Evolutionary conservation across 2,113 vertebrate species (phyloP).

Genomic region (Climacteris rufus): DNA sequence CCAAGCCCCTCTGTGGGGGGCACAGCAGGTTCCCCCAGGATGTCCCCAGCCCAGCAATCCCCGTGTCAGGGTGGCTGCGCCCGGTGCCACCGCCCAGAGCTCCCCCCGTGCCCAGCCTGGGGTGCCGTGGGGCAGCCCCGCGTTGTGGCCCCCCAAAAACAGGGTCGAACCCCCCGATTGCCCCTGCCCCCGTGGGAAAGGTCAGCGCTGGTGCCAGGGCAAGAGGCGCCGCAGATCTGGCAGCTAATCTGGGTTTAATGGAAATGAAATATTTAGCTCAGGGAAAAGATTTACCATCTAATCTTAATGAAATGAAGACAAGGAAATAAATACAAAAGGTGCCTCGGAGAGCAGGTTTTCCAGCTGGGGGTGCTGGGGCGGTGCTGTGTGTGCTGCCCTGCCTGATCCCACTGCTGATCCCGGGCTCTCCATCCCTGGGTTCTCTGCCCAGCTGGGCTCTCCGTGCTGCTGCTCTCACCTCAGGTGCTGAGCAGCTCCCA

Average conservation of each 20-base stretch:
- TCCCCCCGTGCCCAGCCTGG: accelerated
- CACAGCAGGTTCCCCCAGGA: not conserved
- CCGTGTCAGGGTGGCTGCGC: not conserved
- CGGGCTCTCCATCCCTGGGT: accelerated
- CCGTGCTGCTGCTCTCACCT: too few relatives aligned
- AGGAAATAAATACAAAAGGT: not conserved
- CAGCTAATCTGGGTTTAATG: constrained; percentile 36
- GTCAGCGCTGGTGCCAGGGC: not conserved
- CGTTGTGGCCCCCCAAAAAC: accelerated
- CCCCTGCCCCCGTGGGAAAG: not conserved
- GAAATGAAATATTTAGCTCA: constrained; percentile 30
- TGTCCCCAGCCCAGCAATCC: not conserved
- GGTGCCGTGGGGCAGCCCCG: not conserved
- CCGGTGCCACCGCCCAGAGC: accelerated
- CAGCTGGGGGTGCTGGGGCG: not conserved
- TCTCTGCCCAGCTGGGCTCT: not conserved
- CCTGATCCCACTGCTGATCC: not conserved
- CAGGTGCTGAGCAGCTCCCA: not conserved
- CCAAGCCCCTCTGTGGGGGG: not conserved
- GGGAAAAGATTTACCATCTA: constrained; percentile 17
- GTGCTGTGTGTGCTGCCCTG: accelerated
- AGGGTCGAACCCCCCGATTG: accelerated
- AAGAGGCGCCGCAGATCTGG: not conserved
- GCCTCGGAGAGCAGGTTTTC: not conserved
- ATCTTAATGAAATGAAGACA: constrained; percentile 40